Evolutionary conservation across 1,140 invertebrate species (phyloP).

Genomic region (Neodiprion virginianus): DNA sequence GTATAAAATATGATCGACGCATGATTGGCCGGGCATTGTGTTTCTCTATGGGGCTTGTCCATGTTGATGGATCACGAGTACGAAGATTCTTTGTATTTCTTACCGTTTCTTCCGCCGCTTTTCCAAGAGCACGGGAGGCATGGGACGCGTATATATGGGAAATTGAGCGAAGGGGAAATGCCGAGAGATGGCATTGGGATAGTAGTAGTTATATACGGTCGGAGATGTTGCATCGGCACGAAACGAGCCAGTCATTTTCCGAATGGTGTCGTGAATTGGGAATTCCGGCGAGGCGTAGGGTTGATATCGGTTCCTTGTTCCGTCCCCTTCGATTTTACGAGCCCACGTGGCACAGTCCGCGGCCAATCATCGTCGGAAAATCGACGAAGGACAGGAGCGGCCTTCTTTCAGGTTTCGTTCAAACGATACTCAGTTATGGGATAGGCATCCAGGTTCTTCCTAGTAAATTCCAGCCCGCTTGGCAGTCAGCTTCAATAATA

Average conservation of each 20-base stretch:
- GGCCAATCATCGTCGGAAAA: neutral
- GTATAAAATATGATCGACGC: slow-evolving; percentile 31
- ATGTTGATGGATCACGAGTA: slow-evolving; percentile 30
- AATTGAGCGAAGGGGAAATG: neutral
- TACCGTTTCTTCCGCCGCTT: slow-evolving; percentile 13
- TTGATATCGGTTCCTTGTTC: neutral
- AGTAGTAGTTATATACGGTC: neutral
- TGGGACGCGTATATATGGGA: neutral
- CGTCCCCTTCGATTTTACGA: neutral
- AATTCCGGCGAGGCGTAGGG: neutral
- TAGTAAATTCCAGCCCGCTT: neutral
- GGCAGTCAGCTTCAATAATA: neutral
- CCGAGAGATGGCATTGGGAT: slow-evolving; percentile 1
- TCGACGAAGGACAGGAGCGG: neutral
- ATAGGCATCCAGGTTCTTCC: neutral
- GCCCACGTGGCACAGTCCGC: neutral
- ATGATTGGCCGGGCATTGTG: slow-evolving; percentile 30
- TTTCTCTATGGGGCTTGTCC: slow-evolving; percentile 23
- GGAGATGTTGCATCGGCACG: slow-evolving; percentile 1
- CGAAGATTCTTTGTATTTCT: slow-evolving; percentile 25
- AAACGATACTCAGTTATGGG: neutral
- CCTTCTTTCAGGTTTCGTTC: neutral
- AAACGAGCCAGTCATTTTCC: slow-evolving; percentile 3
- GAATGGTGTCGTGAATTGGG: slow-evolving; percentile 4
- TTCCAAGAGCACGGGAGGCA: neutral